Percentiles rank a stretch among this genome's conserved stretches.
Evolutionary conservation across 1,140 invertebrate species (phyloP).

Genomic region (Dreissena rostriformis): DNA sequence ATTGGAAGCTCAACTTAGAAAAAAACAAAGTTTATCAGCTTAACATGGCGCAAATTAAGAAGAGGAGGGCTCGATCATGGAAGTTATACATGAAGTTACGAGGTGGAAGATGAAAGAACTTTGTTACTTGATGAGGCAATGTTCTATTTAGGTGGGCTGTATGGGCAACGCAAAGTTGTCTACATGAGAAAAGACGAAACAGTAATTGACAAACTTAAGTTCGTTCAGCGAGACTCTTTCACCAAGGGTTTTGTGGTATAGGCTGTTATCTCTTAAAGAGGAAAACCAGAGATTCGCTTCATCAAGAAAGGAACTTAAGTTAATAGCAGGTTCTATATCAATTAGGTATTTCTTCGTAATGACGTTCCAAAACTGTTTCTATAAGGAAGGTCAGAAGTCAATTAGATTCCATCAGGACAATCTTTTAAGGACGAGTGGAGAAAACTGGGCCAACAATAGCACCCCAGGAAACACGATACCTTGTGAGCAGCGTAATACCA

Average conservation of each 20-base stretch:
- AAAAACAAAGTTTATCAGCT: slow-evolving; percentile 18
- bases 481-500: too few relatives aligned
- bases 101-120: slow-evolving; percentile 15
- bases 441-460: too few relatives aligned
- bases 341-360: not conserved
- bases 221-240: not conserved
- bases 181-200: not conserved
- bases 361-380: slow-evolving; percentile 1
- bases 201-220: slow-evolving; percentile 12
- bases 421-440: too few relatives aligned
- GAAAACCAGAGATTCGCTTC: not conserved
- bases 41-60: slow-evolving; percentile 29
- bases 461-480: too few relatives aligned
- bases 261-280: slow-evolving; percentile 3
- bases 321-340: slow-evolving; percentile 2
- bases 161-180: slow-evolving; percentile 9
- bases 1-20: slow-evolving; percentile 26
- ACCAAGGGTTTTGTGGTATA: slow-evolving; percentile 10
- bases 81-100: not conserved
- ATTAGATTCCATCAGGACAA: slow-evolving; percentile 11
- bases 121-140: slow-evolving; percentile 27
- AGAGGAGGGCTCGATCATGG: slow-evolving; percentile 27
- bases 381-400: not conserved
- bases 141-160: slow-evolving; percentile 13
- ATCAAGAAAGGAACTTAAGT: not conserved